Percentiles rank a stretch among this genome's conserved stretches.
phyloP scores from a whole-genome alignment of 2,888 invertebrate species.

The Sympetrum striolatum region DNA sequence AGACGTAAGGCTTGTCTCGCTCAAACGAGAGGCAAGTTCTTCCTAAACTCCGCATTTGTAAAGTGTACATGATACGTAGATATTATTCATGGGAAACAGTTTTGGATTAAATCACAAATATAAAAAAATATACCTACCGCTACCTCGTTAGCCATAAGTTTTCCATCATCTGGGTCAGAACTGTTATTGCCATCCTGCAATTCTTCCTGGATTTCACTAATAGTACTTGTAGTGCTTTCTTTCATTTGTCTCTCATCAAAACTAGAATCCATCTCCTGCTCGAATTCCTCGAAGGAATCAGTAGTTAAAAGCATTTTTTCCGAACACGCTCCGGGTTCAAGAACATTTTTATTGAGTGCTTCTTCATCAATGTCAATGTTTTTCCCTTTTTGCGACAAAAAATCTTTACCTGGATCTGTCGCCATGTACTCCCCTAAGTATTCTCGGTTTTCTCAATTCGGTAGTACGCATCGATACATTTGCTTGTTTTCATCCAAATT shows the following conservation, averaged over 20 bases:
- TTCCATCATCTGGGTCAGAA: conserved; percentile 40
- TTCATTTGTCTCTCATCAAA: conserved; percentile 66
- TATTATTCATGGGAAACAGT: too few species aligned
- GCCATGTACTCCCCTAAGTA: background rate
- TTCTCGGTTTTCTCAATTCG: background rate
- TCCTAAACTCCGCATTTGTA: conserved; percentile 53
- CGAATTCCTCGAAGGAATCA: conserved; percentile 74
- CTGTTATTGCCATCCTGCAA: conserved; percentile 56
- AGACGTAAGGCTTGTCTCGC: conserved; percentile 54
- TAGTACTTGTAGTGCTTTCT: conserved; percentile 65
- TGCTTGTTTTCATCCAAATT: background rate
- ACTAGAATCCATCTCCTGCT: conserved; percentile 70
- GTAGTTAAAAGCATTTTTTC: conserved; percentile 76
- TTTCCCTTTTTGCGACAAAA: background rate
- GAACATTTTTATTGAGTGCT: conserved; percentile 49
- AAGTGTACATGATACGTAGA: background rate
- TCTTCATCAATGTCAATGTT: conserved; percentile 42
- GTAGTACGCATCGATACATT: background rate
- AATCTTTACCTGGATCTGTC: conserved; percentile 16
- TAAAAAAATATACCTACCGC: background rate
- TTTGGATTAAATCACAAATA: background rate
- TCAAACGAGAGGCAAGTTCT: conserved; percentile 55
- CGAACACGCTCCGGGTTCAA: conserved; percentile 67
- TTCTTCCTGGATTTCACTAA: conserved; percentile 67
- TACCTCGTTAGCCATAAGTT: conserved; percentile 11